phyloP scores from a whole-genome alignment of 2,113 vertebrate genomes.

The Pyrgilauda ruficollis region DNA sequence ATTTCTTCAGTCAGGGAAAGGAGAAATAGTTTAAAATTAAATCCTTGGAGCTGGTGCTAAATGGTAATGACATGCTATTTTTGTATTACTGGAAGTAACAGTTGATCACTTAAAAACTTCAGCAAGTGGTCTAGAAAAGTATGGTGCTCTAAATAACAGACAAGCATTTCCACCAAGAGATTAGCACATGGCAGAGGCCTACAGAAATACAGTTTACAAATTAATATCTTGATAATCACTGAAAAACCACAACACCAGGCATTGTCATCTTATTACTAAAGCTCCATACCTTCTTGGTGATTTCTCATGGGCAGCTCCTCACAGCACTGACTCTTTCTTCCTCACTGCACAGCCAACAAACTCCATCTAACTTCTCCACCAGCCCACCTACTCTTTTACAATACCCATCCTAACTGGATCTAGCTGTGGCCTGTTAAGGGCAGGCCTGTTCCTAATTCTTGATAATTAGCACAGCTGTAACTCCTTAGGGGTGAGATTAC shows the following conservation, averaged over 20 bases:
- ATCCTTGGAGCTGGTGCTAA: conserved; percentile 49
- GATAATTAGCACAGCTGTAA: too few relatives aligned
- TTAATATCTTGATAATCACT: neutral
- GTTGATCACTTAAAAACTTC: conserved; percentile 62
- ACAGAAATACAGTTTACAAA: neutral
- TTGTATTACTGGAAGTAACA: conserved; percentile 64
- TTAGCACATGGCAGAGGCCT: neutral
- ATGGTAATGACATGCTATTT: conserved; percentile 67
- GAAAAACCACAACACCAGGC: neutral
- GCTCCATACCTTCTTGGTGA: too few relatives aligned
- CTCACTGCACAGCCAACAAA: too few relatives aligned
- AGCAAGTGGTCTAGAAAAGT: conserved; percentile 15
- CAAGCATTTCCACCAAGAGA: neutral
- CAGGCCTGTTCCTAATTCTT: too few relatives aligned
- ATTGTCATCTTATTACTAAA: too few relatives aligned
- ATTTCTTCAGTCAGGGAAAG: conserved; percentile 49
- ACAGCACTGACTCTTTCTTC: too few relatives aligned
- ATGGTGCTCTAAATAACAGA: neutral
- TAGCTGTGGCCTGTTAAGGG: too few relatives aligned
- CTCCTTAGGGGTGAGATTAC: too few relatives aligned
- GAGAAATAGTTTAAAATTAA: conserved; percentile 65
- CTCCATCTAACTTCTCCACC: too few relatives aligned
- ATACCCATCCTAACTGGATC: too few relatives aligned
- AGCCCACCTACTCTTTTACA: too few relatives aligned
- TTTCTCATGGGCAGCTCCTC: too few relatives aligned